Percentiles rank a stretch among this genome's conserved stretches.
Conservation (phyloP, 2,888 invertebrate genomes). For the Ennomos quercinarius region DNA sequence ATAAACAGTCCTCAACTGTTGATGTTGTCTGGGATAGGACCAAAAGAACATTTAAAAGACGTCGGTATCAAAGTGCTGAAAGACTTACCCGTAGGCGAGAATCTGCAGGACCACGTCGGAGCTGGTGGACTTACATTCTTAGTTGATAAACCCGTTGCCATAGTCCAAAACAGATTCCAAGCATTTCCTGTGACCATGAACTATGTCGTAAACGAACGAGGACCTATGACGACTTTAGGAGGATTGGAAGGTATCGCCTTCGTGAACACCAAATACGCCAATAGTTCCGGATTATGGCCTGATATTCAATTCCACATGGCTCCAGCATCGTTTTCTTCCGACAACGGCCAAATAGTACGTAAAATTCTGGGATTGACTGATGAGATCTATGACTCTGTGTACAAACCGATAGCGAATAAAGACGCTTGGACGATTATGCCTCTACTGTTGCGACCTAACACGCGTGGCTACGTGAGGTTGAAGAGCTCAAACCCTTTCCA, state of each 20-base stretch:
- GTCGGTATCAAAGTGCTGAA: slow-evolving; percentile 90
- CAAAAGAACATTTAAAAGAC: slow-evolving; percentile 88
- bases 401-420: slow-evolving; percentile 91
- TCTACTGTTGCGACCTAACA: slow-evolving; percentile 91
- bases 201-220: slow-evolving; percentile 91
- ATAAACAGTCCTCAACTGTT: slow-evolving; percentile 96
- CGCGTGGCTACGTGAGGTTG: slow-evolving; percentile 91
- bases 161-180: slow-evolving; percentile 91
- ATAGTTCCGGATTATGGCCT: slow-evolving; percentile 91
- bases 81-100: slow-evolving; percentile 92
- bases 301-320: slow-evolving; percentile 97
- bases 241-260: slow-evolving; percentile 96
- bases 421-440: slow-evolving; percentile 95
- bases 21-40: slow-evolving; percentile 95
- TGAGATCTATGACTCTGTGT: slow-evolving; percentile 91
- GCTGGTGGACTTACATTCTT: slow-evolving; percentile 93
- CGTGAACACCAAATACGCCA: slow-evolving; percentile 93
- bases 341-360: slow-evolving; percentile 90
- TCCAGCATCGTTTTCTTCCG: slow-evolving; percentile 94
- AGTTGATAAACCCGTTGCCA: slow-evolving; percentile 93
- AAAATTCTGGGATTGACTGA: slow-evolving; percentile 93
- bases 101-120: slow-evolving; percentile 95
- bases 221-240: slow-evolving; percentile 94
- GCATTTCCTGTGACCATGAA: slow-evolving; percentile 92
- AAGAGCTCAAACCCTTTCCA: slow-evolving; percentile 93